Percentiles rank a stretch among this genome's conserved stretches.
These are phyloP conservation scores for Acanthopleura granulata DNA, from an alignment of 2,888 invertebrate genomes.

Conservation along the genomic window DNA sequence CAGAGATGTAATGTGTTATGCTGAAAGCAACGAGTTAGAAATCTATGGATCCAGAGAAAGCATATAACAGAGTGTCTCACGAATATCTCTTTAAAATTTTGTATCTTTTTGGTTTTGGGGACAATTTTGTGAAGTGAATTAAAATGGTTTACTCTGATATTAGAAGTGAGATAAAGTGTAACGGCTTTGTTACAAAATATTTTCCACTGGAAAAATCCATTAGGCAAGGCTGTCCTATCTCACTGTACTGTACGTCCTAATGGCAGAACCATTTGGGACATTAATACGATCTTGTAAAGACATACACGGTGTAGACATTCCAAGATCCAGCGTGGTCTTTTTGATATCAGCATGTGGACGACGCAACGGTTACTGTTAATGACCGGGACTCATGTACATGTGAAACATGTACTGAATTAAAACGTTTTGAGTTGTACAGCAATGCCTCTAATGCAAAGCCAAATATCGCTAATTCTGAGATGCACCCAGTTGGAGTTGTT, in stretches of 20 bases:
- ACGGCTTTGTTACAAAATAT: neutral
- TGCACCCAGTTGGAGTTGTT: neutral
- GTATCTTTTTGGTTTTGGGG: constrained; percentile 13
- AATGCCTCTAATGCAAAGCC: neutral
- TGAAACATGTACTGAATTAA: neutral
- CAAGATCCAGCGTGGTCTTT: neutral
- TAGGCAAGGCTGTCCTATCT: constrained; percentile 17
- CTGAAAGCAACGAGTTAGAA: neutral
- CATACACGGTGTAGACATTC: constrained; percentile 1
- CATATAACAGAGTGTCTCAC: constrained; percentile 1
- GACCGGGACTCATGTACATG: neutral
- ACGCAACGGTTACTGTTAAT: constrained; percentile 4
- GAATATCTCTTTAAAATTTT: constrained; percentile 14
- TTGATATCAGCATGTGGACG: constrained; percentile 11
- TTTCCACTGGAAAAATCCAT: neutral
- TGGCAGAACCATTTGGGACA: neutral
- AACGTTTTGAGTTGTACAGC: neutral
- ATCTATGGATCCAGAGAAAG: constrained; percentile 1
- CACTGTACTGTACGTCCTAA: constrained; percentile 8
- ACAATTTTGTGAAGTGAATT: constrained; percentile 15
- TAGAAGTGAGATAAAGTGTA: constrained; percentile 2
- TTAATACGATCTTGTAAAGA: neutral
- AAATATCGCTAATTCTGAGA: neutral
- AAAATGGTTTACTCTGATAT: neutral
- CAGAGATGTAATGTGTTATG: neutral